Conservation (phyloP, 1,140 invertebrate species). For the Tetragnatha versicolor region DNA sequence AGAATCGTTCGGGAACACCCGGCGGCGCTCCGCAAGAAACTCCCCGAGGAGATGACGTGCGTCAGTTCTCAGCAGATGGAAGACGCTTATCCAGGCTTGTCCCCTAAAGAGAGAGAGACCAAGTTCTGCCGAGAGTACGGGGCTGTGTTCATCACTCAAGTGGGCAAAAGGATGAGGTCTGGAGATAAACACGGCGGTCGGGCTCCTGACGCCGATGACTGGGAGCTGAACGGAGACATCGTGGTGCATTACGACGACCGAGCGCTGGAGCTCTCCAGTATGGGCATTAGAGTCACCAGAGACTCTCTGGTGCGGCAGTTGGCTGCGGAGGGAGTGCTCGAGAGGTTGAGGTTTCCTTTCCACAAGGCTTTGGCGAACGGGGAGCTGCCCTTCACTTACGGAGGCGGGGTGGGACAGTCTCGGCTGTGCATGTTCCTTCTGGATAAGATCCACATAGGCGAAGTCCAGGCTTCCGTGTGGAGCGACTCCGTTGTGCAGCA, state of each 20-base stretch:
- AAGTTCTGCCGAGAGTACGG: not conserved
- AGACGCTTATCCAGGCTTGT: not conserved
- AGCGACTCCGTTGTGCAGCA: not conserved
- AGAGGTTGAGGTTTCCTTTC: not conserved
- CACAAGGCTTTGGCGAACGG: conserved; percentile 1
- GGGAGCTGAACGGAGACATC: conserved; percentile 33
- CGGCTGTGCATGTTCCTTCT: conserved; percentile 22
- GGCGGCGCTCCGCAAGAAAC: not conserved
- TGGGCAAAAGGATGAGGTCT: conserved; percentile 10
- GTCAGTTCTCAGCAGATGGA: conserved; percentile 14
- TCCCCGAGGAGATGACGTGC: not conserved
- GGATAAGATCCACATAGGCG: conserved; percentile 25
- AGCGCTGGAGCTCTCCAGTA: conserved; percentile 10
- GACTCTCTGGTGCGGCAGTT: not conserved
- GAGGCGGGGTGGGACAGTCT: conserved; percentile 14
- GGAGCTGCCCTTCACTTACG: not conserved
- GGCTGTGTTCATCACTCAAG: not conserved
- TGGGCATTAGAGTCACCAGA: conserved; percentile 6
- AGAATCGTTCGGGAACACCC: not conserved
- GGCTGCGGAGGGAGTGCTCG: not conserved
- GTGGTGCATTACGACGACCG: conserved; percentile 3
- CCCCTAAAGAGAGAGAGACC: not conserved
- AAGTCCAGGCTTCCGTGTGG: conserved; percentile 27
- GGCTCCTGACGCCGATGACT: conserved; percentile 17
- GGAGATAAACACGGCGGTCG: conserved; percentile 3